Evolutionary conservation across 2,888 invertebrate genomes (phyloP).

Genomic region (Trissonchulus sp.): DNA sequence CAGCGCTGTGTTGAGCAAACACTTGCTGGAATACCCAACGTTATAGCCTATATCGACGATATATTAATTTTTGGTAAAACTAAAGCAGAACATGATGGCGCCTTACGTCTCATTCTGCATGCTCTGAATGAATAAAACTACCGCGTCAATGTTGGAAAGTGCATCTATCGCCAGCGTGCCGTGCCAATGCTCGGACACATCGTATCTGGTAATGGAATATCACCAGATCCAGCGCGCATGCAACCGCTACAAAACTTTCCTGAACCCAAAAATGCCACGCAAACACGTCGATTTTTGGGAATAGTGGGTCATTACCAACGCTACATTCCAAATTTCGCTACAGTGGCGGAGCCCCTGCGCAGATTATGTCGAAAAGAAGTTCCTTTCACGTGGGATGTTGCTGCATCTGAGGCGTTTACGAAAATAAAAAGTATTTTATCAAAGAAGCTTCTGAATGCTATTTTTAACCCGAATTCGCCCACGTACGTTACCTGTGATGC

Average conservation of each 20-base stretch:
- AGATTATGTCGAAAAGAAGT: not conserved
- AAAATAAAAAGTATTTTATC: not conserved
- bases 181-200: not conserved
- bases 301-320: not conserved
- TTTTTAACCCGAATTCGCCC: not conserved
- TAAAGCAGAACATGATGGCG: constrained; percentile 33
- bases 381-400: too few species aligned
- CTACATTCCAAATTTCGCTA: not conserved
- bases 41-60: constrained; percentile 6
- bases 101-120: constrained; percentile 30
- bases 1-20: not conserved
- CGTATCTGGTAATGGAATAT: not conserved
- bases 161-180: not conserved
- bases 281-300: too few species aligned
- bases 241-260: too few species aligned
- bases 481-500: not conserved
- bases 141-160: not conserved
- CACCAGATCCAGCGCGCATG: too few species aligned
- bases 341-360: not conserved
- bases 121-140: not conserved
- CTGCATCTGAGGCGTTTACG: not conserved
- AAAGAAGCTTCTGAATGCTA: not conserved
- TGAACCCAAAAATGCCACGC: not conserved
- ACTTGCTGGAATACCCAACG: not conserved
- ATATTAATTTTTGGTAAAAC: constrained; percentile 4